Evolutionary conservation across 2,888 invertebrate genomes (phyloP).

Genomic region (Cheilosia impressa): DNA sequence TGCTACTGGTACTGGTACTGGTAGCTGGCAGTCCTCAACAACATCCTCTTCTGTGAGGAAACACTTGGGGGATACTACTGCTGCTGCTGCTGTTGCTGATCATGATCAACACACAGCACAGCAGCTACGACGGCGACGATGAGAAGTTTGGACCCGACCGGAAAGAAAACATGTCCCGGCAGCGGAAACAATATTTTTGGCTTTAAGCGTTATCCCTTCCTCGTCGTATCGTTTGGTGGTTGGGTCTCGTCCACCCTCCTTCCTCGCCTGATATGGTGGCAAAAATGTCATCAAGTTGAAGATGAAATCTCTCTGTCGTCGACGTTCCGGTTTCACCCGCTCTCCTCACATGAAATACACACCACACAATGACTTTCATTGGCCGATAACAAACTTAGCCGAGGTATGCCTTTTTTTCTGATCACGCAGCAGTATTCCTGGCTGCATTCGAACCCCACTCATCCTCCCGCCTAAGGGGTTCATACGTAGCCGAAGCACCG

Average conservation of each 20-base stretch:
- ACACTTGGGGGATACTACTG: slow-evolving; percentile 24
- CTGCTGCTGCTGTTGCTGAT: slow-evolving; percentile 52
- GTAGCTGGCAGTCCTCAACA: slow-evolving; percentile 30
- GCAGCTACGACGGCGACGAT: slow-evolving; percentile 22
- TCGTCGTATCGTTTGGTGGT: slow-evolving; percentile 38
- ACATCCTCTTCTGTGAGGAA: slow-evolving; percentile 36
- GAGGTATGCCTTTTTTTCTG: slow-evolving; percentile 55
- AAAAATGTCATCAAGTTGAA: slow-evolving; percentile 70
- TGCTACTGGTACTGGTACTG: neutral
- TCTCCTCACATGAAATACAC: slow-evolving; percentile 48
- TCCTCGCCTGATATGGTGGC: slow-evolving; percentile 24
- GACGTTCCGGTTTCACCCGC: slow-evolving; percentile 56
- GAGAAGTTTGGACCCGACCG: slow-evolving; percentile 67
- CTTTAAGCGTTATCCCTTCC: slow-evolving; percentile 71
- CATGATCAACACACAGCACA: slow-evolving; percentile 62
- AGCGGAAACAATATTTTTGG: slow-evolving; percentile 75
- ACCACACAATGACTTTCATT: slow-evolving; percentile 70
- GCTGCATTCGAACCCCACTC: slow-evolving; percentile 1
- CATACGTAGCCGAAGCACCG: slow-evolving; percentile 31
- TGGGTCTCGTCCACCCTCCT: neutral
- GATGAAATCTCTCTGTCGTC: slow-evolving; percentile 57
- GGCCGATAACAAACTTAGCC: slow-evolving; percentile 66
- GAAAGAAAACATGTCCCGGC: slow-evolving; percentile 74
- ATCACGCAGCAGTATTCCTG: slow-evolving; percentile 55
- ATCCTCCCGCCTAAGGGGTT: neutral